Evolutionary conservation across 2,888 invertebrate species (phyloP), one percentile per base, ranked within the genome.

Genomic region (Melieria crassipennis): DNA sequence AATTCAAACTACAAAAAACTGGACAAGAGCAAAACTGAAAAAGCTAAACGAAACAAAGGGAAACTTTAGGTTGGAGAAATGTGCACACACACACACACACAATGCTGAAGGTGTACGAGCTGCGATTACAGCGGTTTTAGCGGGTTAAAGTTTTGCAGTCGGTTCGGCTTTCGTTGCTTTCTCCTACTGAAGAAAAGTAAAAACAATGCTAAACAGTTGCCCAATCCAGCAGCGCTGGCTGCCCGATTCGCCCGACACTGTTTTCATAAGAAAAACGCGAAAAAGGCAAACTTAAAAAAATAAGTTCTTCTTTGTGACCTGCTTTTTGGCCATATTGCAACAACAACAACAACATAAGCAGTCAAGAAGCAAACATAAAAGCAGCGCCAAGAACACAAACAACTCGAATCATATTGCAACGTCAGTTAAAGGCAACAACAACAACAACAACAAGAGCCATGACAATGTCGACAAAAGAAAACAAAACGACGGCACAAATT

Each of bases 261-360:
- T 30, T 30, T 30, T 1, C 30, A 30, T 30, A 30, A 57, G 43
- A 58, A 43, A 55, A 47, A 66, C 10, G 16, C 61, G 7, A 66
- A 56, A 7, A 57, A 43, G 1, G 45, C 43, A 50, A 10, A 63
- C 42, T 57, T n/a, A 7, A 5, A 55, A 30, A 55, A 63, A 42
- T 56, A 30, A 55, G 11, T 55, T 52, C 76, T 82, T 79, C 78
- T 80, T 80, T 81, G 79, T 81, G 83, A 81, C 83, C 81, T 81
- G 81, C 82, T 83, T 73, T 83, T 81, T 79, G 79, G 78, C 7
- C 46, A 63, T 43, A 78, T 75, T 75, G 73, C 80, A 82, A 77
- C 78, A 78, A 11, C 65, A 72, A 60, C 52, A 64, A 56, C 5
- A 69, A 58, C 30, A 30, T 30, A 30, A 30, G 30, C 45, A 50